A percentile compares a stretch with the other conserved stretches of the same genome.
Conservation (phyloP, 2,888 invertebrate genomes). For the Aricia artaxerxes region DNA sequence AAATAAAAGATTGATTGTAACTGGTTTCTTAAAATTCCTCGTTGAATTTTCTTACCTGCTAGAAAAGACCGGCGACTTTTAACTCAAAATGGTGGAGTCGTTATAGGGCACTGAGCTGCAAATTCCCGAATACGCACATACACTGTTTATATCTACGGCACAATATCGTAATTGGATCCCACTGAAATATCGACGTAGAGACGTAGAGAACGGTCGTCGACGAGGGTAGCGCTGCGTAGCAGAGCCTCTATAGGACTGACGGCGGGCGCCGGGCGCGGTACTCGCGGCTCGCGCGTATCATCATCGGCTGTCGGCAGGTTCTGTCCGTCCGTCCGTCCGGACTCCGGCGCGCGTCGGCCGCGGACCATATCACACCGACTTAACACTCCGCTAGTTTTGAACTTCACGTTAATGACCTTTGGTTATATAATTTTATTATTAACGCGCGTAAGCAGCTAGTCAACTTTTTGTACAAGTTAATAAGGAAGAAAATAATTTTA, state of each 20-base stretch:
- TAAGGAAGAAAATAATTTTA: neutral
- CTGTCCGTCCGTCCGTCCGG: neutral
- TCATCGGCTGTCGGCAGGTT: neutral
- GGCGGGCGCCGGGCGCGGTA: slow-evolving; percentile 35
- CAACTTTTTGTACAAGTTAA: slow-evolving; percentile 5
- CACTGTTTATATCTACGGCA: slow-evolving; percentile 47
- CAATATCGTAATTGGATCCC: slow-evolving; percentile 35
- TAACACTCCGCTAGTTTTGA: slow-evolving; percentile 48
- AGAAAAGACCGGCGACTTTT: slow-evolving; percentile 59
- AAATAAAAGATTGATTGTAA: slow-evolving; percentile 26
- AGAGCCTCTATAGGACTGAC: slow-evolving; percentile 67
- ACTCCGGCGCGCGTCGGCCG: slow-evolving; percentile 31
- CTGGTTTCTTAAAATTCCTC: slow-evolving; percentile 27
- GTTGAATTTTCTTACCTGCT: slow-evolving; percentile 60
- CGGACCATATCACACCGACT: slow-evolving; percentile 44
- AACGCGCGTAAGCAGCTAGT: neutral
- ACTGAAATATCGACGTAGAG: slow-evolving; percentile 38
- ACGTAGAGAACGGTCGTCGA: slow-evolving; percentile 35
- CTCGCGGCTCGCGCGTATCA: neutral
- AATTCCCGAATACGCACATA: slow-evolving; percentile 52
- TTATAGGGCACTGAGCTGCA: slow-evolving; percentile 55
- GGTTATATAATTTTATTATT: neutral
- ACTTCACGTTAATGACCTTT: slow-evolving; percentile 39
- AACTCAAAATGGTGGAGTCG: slow-evolving; percentile 51
- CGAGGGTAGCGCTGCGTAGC: slow-evolving; percentile 68